Percentiles rank a stretch among this genome's conserved stretches.
Conservation (phyloP, 2,113 vertebrate species). For the Sinocyclocheilus maitianheensis region DNA sequence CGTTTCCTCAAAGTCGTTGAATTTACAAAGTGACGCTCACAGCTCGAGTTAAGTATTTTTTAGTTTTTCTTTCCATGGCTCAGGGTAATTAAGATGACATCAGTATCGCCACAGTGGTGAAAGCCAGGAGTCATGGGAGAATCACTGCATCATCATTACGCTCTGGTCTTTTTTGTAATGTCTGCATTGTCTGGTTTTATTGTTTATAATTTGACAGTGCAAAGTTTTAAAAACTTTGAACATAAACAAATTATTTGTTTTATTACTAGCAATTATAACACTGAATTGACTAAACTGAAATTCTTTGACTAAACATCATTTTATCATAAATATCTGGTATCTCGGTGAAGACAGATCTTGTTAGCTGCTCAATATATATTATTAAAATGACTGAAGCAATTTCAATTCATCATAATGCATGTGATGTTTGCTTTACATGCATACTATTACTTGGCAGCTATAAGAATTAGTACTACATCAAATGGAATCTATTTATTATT, state of each 20-base stretch:
- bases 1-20: not conserved
- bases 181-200: not conserved
- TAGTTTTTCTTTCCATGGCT: not conserved
- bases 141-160: no score
- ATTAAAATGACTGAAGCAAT: no score
- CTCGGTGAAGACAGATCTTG: not conserved
- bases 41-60: not conserved
- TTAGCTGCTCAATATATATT: not conserved
- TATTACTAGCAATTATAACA: not conserved
- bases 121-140: no score
- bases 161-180: no score
- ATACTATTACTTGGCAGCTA: not conserved
- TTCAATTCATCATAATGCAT: not conserved
- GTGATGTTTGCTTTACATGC: not conserved
- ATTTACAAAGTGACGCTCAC: not conserved
- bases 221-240: not conserved
- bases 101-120: no score
- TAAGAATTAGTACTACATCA: not conserved
- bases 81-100: not conserved
- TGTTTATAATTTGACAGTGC: not conserved
- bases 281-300: not conserved
- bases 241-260: not conserved
- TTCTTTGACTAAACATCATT: not conserved
- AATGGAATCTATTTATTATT: not conserved
- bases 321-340: not conserved